phyloP scores from a whole-genome alignment of 2,888 invertebrate genomes.

The Brachynemurus nebulosus region DNA sequence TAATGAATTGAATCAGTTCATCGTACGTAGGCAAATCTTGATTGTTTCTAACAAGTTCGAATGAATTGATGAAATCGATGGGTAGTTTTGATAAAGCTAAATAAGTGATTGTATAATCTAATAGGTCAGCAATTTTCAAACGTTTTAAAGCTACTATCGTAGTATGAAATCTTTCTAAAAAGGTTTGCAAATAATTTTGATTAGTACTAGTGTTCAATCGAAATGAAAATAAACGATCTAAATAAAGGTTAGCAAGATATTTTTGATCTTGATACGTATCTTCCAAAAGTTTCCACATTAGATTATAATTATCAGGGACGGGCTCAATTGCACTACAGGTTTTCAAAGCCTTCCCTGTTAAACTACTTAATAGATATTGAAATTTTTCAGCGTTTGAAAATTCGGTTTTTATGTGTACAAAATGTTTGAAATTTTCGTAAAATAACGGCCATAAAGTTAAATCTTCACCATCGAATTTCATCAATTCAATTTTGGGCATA shows the following conservation, averaged over 20 bases:
- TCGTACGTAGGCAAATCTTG: background rate
- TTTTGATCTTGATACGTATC: background rate
- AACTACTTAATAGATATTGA: background rate
- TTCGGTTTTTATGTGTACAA: conserved; percentile 6
- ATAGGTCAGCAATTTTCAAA: background rate
- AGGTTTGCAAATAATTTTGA: background rate
- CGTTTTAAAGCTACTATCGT: background rate
- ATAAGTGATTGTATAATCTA: background rate
- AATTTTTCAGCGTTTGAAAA: conserved; percentile 11
- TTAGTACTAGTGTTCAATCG: background rate
- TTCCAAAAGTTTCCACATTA: background rate
- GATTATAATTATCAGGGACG: background rate
- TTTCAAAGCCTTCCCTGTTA: background rate
- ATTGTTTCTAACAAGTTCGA: no score
- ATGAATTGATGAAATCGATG: background rate
- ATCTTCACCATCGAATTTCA: conserved; percentile 10
- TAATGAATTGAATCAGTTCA: background rate
- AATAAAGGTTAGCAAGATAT: background rate
- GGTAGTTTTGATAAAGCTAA: background rate
- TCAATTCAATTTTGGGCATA: conserved; percentile 8
- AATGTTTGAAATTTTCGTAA: conserved; percentile 12
- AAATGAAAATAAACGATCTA: background rate
- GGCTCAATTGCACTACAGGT: background rate
- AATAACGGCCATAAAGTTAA: conserved; percentile 9
- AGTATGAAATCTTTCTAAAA: background rate